Conservation (phyloP, 2,113 vertebrate species). For the Eurystomus gularis region DNA sequence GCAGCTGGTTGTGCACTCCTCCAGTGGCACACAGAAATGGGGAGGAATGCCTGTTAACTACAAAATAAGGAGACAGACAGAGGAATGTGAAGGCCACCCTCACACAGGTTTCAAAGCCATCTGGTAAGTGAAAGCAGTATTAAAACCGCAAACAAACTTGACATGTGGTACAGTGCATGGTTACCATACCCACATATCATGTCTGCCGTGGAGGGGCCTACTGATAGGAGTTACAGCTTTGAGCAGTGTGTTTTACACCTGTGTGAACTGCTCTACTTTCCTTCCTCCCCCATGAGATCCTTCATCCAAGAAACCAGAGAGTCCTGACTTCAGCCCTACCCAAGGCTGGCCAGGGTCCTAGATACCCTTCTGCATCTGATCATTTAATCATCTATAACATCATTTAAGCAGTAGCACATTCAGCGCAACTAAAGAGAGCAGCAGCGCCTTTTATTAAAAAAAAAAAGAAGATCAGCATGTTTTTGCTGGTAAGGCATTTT, state of each 20-base stretch:
- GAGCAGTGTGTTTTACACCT: background rate
- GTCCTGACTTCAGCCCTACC: background rate
- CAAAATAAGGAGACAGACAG: background rate
- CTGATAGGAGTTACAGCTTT: background rate
- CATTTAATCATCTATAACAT: background rate
- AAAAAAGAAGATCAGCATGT: background rate
- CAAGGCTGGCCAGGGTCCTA: background rate
- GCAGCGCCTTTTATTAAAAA: background rate
- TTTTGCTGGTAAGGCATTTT: constrained; percentile 10
- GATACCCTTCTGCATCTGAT: fast-evolving
- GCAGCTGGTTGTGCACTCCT: background rate
- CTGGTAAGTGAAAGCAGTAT: background rate
- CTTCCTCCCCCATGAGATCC: background rate
- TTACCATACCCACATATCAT: background rate
- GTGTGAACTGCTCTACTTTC: background rate
- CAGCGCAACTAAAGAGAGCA: background rate
- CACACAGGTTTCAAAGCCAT: background rate
- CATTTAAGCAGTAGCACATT: background rate
- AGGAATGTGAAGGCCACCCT: background rate
- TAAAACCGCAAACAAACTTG: background rate
- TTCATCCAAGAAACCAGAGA: background rate
- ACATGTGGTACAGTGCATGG: background rate
- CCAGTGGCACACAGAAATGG: background rate
- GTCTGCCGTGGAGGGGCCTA: background rate
- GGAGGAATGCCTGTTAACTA: background rate